Evolutionary conservation across 1,140 invertebrate species (phyloP), one percentile per base, ranked within the genome.

Genomic region (Monomorium pharaonis): DNA sequence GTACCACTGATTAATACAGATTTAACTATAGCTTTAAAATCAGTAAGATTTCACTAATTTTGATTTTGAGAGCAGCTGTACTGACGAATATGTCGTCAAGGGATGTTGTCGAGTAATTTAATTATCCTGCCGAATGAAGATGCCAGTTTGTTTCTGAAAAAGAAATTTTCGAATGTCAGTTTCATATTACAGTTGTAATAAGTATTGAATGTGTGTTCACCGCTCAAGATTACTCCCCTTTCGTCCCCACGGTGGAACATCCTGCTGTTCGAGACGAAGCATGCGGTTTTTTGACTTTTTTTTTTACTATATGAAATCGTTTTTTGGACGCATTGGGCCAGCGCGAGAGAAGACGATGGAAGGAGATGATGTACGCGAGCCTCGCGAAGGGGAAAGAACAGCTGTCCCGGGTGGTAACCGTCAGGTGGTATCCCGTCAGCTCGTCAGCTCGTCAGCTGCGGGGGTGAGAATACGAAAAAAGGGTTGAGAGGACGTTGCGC

Each of bases 381-480:
- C 37, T 24, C 60, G 78, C 67, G 56, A 65, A 75, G 87, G 87
- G 80, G 70, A 88, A 63, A 74, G 86, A 92, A 91, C 92, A 93
- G 92, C 92, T 93, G 92, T 90, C 88, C 77, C 69, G 65, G 70
- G 63, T 47, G 67, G 78, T 62, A 72, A 86, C 83, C 89, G 90
- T 92, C 92, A 93, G 92, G 90, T 93, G 92, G 92, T 91, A 86
- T 86, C 85, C 91, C 89, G 69, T 72, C 76, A 51, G 76, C 33
- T 85, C 89, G 69, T 72, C 76, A 51, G 76, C 33, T 85, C 90
- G 91, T 92, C 92, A 93, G 92, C 92, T 93, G 92, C 86, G 91
- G 90, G 92, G 92, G 92, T 93, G 92, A 90, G 77, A 90, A 84
- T 65, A 83, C 83, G 87, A 88, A 65, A 84, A 89, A 92, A 92